Base-by-base conservation (phyloP, 2,113 vertebrate species). In the Apodemus speciosus region DNA sequence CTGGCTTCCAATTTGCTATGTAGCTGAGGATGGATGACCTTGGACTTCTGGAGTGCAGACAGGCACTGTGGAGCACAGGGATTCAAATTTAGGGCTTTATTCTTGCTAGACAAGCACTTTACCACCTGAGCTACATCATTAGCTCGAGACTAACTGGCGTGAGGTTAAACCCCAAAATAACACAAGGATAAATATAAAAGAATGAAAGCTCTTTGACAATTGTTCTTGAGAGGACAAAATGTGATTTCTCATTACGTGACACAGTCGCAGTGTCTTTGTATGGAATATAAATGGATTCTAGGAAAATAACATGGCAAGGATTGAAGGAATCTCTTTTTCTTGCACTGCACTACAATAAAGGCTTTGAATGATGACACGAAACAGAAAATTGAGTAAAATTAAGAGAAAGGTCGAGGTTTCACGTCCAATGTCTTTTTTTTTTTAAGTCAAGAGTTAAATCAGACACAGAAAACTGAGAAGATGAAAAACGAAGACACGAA, bases 321-420 rank as follows among this genome's bases (percentile, higher is more conserved):
- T 46, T 88, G 49, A 68, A 5, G 79, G 89, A 38, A 80, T 51
- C 81, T 56, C 10, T 69, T 90, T 93, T 62, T 75, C 11, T 85
- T 89, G 8, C 20, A 87, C 30, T 68, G n/a, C 4, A 21, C 7
- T 13, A 18, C 15, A 83, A 51, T 60, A 62, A 89, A 86, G 30
- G 3, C 21, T 80, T 88, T 35, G 51, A 72, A 90, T 43, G 46
- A 4, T 46, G 30, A 85, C 11, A 75, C 43, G 62, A 88, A 92
- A 51, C 38, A 21, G 40, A 86, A 46, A 92, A 38, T 46, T 75
- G 25, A 64, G n/a, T 58, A 90, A 51, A 90, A 51, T 88, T n/a
- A 88, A 88, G 53, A 71, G 27, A 92, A 94, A 51, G 6, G 15
- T 71, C 90, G 89, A n/a, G 30, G 35, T 90, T 95, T 90, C 35